phyloP scores from a whole-genome alignment of 1,140 invertebrate genomes.

The Pseudachorutes palmiensis region DNA sequence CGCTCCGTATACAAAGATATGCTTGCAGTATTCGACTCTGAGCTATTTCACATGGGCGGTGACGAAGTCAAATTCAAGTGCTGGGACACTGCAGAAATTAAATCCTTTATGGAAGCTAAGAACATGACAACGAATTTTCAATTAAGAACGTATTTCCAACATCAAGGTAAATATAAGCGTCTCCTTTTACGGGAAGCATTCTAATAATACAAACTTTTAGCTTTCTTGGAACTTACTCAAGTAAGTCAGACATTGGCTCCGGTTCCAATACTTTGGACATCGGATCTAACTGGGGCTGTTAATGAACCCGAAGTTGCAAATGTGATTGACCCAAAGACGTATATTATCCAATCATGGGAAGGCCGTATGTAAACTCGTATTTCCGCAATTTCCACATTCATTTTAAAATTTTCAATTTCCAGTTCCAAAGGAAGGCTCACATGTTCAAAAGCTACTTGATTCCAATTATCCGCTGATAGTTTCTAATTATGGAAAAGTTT shows the following conservation, averaged over 20 bases:
- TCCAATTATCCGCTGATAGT: conserved; percentile 39
- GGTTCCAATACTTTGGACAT: conserved; percentile 66
- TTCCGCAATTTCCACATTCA: too few relatives aligned
- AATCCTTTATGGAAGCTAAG: neutral
- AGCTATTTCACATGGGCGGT: conserved; percentile 41
- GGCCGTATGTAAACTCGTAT: conserved; percentile 58
- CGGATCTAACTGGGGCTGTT: conserved; percentile 55
- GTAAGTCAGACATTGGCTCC: neutral
- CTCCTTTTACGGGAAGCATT: neutral
- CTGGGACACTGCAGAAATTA: conserved; percentile 36
- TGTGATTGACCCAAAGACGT: conserved; percentile 37
- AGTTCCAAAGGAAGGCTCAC: conserved; percentile 20
- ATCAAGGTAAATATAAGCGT: neutral
- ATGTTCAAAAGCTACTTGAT: conserved; percentile 49
- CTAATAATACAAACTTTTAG: conserved; percentile 1
- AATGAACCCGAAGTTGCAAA: conserved; percentile 50
- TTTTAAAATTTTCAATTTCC: conserved; percentile 14
- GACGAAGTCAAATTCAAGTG: conserved; percentile 41
- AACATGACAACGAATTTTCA: neutral
- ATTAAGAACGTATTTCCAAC: neutral
- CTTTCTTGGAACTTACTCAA: neutral
- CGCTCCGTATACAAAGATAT: neutral
- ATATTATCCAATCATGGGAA: conserved; percentile 54
- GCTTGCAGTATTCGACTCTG: neutral
- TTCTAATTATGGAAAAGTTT: conserved; percentile 39